A percentile compares a stretch with the other conserved stretches of the same genome.
phyloP scores from a whole-genome alignment of 2,797 vertebrate species.

The Synanceia verrucosa region DNA sequence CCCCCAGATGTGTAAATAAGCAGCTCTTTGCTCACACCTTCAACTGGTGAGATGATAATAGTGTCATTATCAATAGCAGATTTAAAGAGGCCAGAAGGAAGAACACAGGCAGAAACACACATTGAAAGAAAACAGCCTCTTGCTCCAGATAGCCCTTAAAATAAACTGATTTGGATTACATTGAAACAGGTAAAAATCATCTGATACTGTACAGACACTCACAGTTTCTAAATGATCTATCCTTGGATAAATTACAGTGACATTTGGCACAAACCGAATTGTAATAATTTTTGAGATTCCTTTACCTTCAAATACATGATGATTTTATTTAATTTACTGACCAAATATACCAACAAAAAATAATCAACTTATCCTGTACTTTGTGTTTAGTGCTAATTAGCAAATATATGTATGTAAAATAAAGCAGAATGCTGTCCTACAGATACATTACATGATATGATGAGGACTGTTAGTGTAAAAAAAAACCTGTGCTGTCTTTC shows the following conservation, averaged over 20 bases:
- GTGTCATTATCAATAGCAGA: background rate
- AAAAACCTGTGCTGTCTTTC: slow-evolving; percentile 41
- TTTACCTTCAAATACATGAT: background rate
- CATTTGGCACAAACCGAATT: background rate
- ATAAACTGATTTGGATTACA: background rate
- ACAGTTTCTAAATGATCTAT: no score
- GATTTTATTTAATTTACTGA: background rate
- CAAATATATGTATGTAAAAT: background rate
- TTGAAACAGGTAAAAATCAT: background rate
- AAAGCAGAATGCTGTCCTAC: background rate
- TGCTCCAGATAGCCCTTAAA: background rate
- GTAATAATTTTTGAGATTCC: background rate
- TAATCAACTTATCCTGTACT: background rate
- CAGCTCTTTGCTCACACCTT: no score
- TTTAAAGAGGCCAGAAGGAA: background rate
- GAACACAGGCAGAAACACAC: background rate
- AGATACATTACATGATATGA: background rate
- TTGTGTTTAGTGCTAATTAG: background rate
- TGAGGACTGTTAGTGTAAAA: background rate
- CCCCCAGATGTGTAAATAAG: background rate
- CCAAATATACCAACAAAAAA: background rate
- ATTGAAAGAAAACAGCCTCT: background rate
- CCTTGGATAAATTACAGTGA: no score
- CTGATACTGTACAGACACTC: background rate
- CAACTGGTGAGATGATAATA: background rate